Evolutionary conservation across 2,888 invertebrate genomes (phyloP).

Genomic region (Trachelus stipa): DNA sequence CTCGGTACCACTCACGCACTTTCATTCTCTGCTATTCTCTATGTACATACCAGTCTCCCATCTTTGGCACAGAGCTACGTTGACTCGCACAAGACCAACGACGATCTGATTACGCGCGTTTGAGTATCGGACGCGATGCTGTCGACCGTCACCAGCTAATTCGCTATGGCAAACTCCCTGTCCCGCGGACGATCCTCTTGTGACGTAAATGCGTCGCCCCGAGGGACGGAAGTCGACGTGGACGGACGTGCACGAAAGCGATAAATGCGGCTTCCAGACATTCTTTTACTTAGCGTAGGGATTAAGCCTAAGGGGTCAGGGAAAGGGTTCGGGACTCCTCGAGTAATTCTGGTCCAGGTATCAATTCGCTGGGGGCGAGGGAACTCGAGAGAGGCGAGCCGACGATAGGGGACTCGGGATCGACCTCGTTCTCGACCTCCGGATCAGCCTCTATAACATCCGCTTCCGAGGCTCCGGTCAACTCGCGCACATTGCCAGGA

Average conservation of each 20-base stretch:
- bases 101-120: neutral
- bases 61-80: conserved; percentile 60
- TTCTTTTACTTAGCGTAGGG: neutral
- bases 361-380: conserved; percentile 34
- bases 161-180: neutral
- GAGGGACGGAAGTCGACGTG: conserved; percentile 7
- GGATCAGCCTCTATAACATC: conserved; percentile 44
- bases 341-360: conserved; percentile 25
- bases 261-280: conserved; percentile 2
- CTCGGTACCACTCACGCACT: neutral
- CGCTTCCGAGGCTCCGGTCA: conserved; percentile 44
- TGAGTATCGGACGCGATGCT: neutral
- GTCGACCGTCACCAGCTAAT: neutral
- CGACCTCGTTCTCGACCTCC: conserved; percentile 43
- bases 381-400: conserved; percentile 25
- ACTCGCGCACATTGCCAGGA: conserved; percentile 76
- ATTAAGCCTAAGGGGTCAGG: conserved; percentile 32
- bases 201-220: neutral
- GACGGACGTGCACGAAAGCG: conserved; percentile 5
- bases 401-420: conserved; percentile 32
- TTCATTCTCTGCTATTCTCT: conserved; percentile 10
- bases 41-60: conserved; percentile 52
- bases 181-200: neutral
- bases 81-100: neutral
- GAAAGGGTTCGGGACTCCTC: conserved; percentile 56